Base-by-base conservation (phyloP, 2,797 vertebrate genomes). In the Macropodus opercularis region DNA sequence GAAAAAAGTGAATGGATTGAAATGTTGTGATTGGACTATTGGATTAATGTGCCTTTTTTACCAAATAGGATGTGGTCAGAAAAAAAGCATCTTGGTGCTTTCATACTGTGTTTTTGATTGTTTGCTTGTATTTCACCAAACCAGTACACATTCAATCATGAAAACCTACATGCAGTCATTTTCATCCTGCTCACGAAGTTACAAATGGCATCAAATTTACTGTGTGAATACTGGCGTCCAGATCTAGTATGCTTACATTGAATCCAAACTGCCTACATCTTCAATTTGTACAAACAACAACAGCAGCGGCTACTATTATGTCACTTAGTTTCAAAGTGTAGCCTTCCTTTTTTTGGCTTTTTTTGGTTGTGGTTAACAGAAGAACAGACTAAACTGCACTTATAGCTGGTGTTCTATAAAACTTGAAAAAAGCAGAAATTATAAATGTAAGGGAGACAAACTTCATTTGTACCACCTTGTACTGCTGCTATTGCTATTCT, bases 41-140 rank as follows among this genome's bases (percentile, higher is more conserved):
- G 80, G 87, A 90, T 80, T 87, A 90, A 81, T 87, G 92, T 93
- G 92, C 92, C 92, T 93, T 92, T 91, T 91, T 89, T 36, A 88
- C 85, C 83, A 87, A 90, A 89, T 81, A 80, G 69, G 78, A 89
- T 88, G 80, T 88, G 83, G 86, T 80, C 44, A 69, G 57, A 77
- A 75, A 24, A 35, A n/a, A 73, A 81, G 62, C 52, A 71, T 79
- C n/a, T 69, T 65, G 60, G 73, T 79, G 79, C 80, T 83, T 66
- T 79, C 79, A 61, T 63, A 60, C 69, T 80, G 69, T 72, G 12
- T 84, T 84, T 36, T 83, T 77, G 84, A 89, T 89, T 85, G 87
- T 89, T 86, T 71, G 79, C 81, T 83, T 69, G 73, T 63, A 64
- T 79, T 72, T 78, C 39, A 78, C 63, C 69, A 72, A 86, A 72